Base-by-base conservation (phyloP, 2,113 vertebrate species). In the Pygathrix nemaeus region DNA sequence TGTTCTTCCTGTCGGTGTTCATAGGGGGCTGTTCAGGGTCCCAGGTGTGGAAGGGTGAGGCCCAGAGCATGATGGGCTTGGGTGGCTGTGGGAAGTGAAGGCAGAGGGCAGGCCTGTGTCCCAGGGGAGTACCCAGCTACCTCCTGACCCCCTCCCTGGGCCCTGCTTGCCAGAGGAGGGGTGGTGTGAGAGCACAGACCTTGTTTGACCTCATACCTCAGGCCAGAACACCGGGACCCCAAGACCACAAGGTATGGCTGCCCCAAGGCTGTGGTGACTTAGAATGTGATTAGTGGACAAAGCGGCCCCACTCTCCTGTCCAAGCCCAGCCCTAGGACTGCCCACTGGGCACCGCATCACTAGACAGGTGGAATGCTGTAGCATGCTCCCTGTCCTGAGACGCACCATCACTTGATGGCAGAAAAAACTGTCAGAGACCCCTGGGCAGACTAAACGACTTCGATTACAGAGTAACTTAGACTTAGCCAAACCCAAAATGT, bases 331-430 rank as follows among this genome's bases (percentile, higher is more conserved):
- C 59, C 4, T 0, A 8, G 40, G 48, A 6, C 70, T 12, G 12
- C 14, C n/a, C 78, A 6, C 35, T 10, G 18, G 40, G 64, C 13
- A 8, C 16, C 4, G 0, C 25, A 5, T 40, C 50, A 10, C 40
- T 1, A 32, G 17, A 25, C 4, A 25, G 35, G 38, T 8, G 1
- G 3, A 43, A 21, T 16, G 10, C 85, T 4, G 1, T 8, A 5
- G 11, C 20, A 6, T 2, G 30, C 52, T 17, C 52, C 1, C 8
- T 30, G 7, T 64, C 16, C 43, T 64, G 88, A 50, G 61, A 61
- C 0, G 0, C 32, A 38, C 40, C 9, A 14, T 38, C 1, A 0
- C 17, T 9, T 5, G 14, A 64, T 3, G 8, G 32, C 14, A 30
- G 88, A 5, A 57, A 48, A 8, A 4, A 35, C n/a, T 30, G 14